Conservation (phyloP, 2,113 vertebrate genomes). For the Osmerus eperlanus region DNA sequence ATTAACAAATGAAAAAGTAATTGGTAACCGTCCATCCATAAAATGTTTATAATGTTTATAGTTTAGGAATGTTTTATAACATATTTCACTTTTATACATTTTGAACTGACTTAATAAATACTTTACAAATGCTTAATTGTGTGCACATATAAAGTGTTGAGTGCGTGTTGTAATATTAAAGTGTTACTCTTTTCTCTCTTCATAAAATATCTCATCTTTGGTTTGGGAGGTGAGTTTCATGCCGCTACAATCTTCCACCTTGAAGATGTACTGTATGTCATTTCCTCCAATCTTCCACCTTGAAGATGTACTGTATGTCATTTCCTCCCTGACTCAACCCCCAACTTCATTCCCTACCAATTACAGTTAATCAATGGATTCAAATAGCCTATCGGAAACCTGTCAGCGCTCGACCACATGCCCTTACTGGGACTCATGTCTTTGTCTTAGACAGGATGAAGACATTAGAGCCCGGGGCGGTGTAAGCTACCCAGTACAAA, state of each 20-base stretch:
- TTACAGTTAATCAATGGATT: conserved; percentile 43
- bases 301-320: conserved; percentile 3
- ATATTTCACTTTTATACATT: too few relatives aligned
- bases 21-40: too few relatives aligned
- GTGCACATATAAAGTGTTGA: too few relatives aligned
- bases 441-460: neutral
- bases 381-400: conserved; percentile 16
- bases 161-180: too few relatives aligned
- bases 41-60: too few relatives aligned
- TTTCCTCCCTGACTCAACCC: neutral
- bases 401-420: conserved; percentile 27
- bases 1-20: too few relatives aligned
- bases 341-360: conserved; percentile 37
- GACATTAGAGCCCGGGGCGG: too few relatives aligned
- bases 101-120: too few relatives aligned
- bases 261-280: conserved; percentile 3
- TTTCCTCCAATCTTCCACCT: neutral
- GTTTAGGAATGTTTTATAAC: too few relatives aligned
- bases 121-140: too few relatives aligned
- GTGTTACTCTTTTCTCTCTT: too few relatives aligned
- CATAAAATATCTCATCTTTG: neutral
- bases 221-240: too few relatives aligned
- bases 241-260: neutral
- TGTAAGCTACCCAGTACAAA: conserved; percentile 28
- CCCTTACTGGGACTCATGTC: conserved; percentile 12